A percentile compares a stretch with the other conserved stretches of the same genome.
phyloP scores from a whole-genome alignment of 2,113 vertebrate species.

The Tiliqua scincoides region DNA sequence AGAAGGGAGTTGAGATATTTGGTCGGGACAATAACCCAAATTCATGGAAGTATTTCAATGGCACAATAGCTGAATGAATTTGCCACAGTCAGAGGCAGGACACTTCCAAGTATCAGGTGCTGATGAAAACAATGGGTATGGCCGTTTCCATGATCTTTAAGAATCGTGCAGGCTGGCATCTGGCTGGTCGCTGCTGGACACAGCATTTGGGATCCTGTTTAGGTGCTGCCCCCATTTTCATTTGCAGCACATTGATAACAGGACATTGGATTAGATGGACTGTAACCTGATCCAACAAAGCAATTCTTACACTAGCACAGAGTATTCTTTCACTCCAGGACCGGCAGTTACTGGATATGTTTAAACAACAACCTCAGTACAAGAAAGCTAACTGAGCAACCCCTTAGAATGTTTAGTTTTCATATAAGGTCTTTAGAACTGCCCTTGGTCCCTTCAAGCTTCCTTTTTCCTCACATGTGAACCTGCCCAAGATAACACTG shows the following conservation, averaged over 20 bases:
- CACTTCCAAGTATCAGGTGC: not conserved
- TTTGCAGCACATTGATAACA: not conserved
- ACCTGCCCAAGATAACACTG: not conserved
- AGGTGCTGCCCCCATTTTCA: too few relatives aligned
- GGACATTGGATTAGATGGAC: not conserved
- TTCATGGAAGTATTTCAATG: not conserved
- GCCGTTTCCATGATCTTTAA: not conserved
- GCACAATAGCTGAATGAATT: not conserved
- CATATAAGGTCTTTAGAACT: not conserved
- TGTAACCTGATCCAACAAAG: not conserved
- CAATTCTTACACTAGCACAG: not conserved
- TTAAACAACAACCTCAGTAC: not conserved
- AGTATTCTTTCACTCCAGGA: not conserved
- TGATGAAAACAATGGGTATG: not conserved
- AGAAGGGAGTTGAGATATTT: too few relatives aligned
- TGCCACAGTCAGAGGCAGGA: not conserved
- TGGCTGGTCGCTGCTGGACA: not conserved
- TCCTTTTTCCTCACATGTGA: not conserved
- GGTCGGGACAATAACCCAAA: too few relatives aligned
- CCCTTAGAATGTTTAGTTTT: not conserved
- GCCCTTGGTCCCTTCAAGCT: not conserved
- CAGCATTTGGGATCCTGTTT: too few relatives aligned
- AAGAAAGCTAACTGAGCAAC: not conserved
- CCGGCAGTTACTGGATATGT: not conserved
- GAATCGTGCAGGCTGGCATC: not conserved